phyloP scores from a whole-genome alignment of 2,113 vertebrate genomes.

The Monopterus albus region DNA sequence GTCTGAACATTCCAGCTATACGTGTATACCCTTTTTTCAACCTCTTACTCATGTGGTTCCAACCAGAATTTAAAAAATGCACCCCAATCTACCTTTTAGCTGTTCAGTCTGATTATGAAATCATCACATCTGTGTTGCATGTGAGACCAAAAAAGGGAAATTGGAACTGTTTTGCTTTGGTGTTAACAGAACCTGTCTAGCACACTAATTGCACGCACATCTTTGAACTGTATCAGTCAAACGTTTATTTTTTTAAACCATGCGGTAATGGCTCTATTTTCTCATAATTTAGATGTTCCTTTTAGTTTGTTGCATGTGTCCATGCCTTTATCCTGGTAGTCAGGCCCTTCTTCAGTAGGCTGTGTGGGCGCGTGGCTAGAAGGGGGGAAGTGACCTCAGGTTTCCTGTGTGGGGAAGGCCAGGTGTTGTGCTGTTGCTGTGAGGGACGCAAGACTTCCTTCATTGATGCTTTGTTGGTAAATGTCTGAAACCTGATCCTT shows the following conservation, averaged over 20 bases:
- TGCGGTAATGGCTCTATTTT: background rate
- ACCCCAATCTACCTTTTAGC: conserved; percentile 23
- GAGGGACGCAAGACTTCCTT: conserved; percentile 77
- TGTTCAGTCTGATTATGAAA: conserved; percentile 29
- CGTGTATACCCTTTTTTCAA: conserved; percentile 10
- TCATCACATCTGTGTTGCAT: conserved; percentile 37
- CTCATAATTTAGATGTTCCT: conserved; percentile 3
- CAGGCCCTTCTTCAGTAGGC: conserved; percentile 21
- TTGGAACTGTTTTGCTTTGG: background rate
- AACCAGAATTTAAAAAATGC: conserved; percentile 17
- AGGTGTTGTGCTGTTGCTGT: conserved; percentile 76
- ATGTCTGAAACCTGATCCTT: conserved; percentile 78
- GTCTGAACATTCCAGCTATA: conserved; percentile 11
- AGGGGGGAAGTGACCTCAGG: conserved; percentile 77
- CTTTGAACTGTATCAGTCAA: conserved; percentile 1
- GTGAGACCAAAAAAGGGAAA: conserved; percentile 32
- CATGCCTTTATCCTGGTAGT: background rate
- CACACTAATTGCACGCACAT: background rate
- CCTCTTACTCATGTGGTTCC: conserved; percentile 5
- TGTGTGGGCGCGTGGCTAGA: conserved; percentile 65
- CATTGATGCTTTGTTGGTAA: conserved; percentile 76
- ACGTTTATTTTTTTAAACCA: background rate
- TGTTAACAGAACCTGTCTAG: conserved; percentile 30
- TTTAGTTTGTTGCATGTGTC: conserved; percentile 3
- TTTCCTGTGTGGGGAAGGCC: conserved; percentile 77